These are phyloP conservation scores for Leptodirus hochenwartii DNA, from an alignment of 2,888 invertebrate species.

Conservation along the genomic window DNA sequence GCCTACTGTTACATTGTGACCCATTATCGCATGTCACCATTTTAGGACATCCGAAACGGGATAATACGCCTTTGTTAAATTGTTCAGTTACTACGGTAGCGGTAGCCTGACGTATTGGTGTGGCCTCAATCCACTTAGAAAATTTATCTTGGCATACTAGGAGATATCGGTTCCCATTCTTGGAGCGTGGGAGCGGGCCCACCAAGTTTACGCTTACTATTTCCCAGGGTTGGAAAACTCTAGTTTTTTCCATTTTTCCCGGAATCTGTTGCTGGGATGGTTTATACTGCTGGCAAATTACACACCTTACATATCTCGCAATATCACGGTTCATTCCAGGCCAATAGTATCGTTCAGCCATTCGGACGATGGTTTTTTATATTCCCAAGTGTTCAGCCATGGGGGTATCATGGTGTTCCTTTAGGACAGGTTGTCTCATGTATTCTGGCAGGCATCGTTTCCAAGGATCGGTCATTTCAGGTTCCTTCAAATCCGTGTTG, in stretches of 20 bases:
- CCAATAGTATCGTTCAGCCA: constrained; percentile 12
- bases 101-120: constrained; percentile 14
- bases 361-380: constrained; percentile 10
- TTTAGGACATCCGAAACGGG: constrained; percentile 9
- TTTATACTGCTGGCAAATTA: constrained; percentile 15
- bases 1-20: constrained; percentile 1
- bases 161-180: constrained; percentile 13
- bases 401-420: constrained; percentile 8
- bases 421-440: constrained; percentile 3
- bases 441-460: constrained; percentile 5
- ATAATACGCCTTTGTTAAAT: constrained; percentile 6
- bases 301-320: constrained; percentile 14
- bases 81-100: constrained; percentile 7
- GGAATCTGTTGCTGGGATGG: constrained; percentile 10
- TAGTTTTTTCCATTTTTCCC: constrained; percentile 12
- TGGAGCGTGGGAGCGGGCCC: constrained; percentile 17
- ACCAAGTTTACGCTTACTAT: constrained; percentile 16
- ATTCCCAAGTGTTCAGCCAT: constrained; percentile 11
- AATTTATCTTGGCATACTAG: constrained; percentile 17
- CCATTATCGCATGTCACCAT: constrained; percentile 6
- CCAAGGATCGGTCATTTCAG: constrained; percentile 11
- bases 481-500: constrained; percentile 7
- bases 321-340: constrained; percentile 13
- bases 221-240: constrained; percentile 14
- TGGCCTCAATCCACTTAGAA: constrained; percentile 15